These are phyloP conservation scores for Acanthopleura granulata DNA, from an alignment of 2,888 invertebrate genomes.

Conservation along the genomic window DNA sequence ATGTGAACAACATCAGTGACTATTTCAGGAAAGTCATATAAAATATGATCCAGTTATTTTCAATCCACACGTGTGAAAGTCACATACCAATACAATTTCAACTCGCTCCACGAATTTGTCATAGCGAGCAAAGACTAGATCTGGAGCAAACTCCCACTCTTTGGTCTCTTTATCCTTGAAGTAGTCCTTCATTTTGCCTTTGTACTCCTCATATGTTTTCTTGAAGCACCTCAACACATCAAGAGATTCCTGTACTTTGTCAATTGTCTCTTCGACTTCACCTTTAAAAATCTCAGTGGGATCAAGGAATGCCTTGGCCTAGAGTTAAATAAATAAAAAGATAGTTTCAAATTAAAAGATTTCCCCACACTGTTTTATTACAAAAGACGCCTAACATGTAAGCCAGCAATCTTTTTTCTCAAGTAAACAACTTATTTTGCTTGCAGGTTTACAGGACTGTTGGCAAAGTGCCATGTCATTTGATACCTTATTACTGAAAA, in stretches of 20 bases:
- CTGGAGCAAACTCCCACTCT: slow-evolving; percentile 69
- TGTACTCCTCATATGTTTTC: slow-evolving; percentile 65
- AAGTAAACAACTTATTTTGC: too few species aligned
- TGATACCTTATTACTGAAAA: too few species aligned
- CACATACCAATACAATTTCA: slow-evolving; percentile 62
- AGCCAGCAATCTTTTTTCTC: too few species aligned
- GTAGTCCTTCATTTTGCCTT: slow-evolving; percentile 64
- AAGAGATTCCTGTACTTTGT: slow-evolving; percentile 75
- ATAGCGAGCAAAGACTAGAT: slow-evolving; percentile 68
- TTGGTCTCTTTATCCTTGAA: slow-evolving; percentile 63
- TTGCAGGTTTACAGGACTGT: too few species aligned
- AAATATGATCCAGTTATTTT: not conserved
- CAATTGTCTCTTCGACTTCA: slow-evolving; percentile 93
- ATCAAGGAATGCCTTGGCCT: slow-evolving; percentile 90
- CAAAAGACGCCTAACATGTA: too few species aligned
- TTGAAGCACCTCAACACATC: slow-evolving; percentile 62
- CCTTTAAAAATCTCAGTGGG: slow-evolving; percentile 94
- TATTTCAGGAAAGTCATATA: too few species aligned
- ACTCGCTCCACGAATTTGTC: slow-evolving; percentile 67
- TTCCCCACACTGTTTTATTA: too few species aligned
- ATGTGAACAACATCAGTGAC: too few species aligned
- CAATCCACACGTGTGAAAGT: slow-evolving; percentile 2
- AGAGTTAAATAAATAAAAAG: slow-evolving; percentile 21
- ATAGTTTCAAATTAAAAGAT: too few species aligned
- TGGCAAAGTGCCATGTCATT: too few species aligned